Evolutionary conservation across 2,888 invertebrate genomes (phyloP), one percentile per base, ranked within the genome.

Genomic region (Omphaloscelis lunosa): DNA sequence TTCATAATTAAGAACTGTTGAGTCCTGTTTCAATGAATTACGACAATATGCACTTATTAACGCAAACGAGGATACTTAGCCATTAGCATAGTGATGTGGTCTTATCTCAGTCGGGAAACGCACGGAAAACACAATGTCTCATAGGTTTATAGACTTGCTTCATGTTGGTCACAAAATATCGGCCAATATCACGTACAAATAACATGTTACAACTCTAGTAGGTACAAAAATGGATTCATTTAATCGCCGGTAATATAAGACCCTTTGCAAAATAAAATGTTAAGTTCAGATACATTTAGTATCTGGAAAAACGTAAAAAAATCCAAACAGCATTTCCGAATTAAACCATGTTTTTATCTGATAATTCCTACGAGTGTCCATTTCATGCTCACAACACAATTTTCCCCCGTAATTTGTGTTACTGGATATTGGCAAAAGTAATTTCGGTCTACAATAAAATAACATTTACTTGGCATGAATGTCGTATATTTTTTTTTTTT

Each of bases 81-180:
- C 5, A 39, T 39, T 39, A 20, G 59, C n/a, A 29, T 61, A 53
- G 66, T 76, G 41, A n/a, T 66, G 17, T 17, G 23, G 12, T 9
- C 9, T 59, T 66, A 66, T 77, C 41, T 51, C 5, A n/a, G 41
- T 51, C 20, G 41, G 59, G n/a, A 15, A 66, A 67, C 9, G 27
- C 63, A 15, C 0, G 63, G 63, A 58, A 74, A 75, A 48, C 27
- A 77, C 59, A 3, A 59, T 76, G 12, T 34, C 3, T 53, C 66
- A 45, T 61, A 8, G 15, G 11, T 11, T n/a, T 27, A 20, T 29
- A 39, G 4, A 74, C 1, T n/a, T 66, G 11, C 17, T 17, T 11
- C 23, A 41, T 66, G 29, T 58, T 45, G 9, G 34, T 72, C n/a
- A 68, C 29, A 34, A 68, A 58, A 5, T 34, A 34, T 65, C 2